Conservation (phyloP, 2,888 invertebrate genomes). For the Proisotoma minuta region DNA sequence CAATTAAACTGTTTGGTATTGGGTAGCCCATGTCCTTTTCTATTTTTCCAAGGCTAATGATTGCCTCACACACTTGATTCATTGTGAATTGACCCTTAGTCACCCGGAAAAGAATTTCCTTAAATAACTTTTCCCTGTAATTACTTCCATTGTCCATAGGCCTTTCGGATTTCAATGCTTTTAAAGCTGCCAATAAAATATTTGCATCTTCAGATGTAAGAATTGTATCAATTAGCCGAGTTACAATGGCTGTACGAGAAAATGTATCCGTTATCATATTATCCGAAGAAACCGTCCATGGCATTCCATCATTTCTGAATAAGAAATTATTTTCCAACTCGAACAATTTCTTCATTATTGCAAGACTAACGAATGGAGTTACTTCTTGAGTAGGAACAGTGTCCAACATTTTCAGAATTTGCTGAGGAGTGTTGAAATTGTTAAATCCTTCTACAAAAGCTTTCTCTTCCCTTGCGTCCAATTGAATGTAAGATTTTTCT, state of each 20-base stretch:
- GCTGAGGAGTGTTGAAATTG: conserved; percentile 49
- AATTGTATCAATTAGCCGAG: conserved; percentile 55
- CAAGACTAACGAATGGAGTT: conserved; percentile 53
- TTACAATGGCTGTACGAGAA: conserved; percentile 53
- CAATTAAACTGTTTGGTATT: conserved; percentile 54
- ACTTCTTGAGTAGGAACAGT: conserved; percentile 53
- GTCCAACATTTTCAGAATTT: conserved; percentile 53
- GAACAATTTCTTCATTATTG: conserved; percentile 53
- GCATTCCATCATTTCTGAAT: conserved; percentile 48
- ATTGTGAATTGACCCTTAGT: conserved; percentile 60
- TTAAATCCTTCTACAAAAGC: conserved; percentile 50
- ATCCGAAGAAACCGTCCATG: conserved; percentile 47
- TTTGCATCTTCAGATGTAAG: conserved; percentile 51
- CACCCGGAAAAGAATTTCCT: conserved; percentile 61
- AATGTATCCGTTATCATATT: conserved; percentile 50
- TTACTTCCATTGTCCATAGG: conserved; percentile 19
- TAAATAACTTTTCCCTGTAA: conserved; percentile 57
- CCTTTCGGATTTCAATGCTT: conserved; percentile 50
- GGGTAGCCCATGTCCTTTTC: conserved; percentile 53
- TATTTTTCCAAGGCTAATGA: conserved; percentile 57
- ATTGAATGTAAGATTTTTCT: conserved; percentile 25
- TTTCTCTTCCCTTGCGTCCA: conserved; percentile 46
- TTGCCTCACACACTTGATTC: conserved; percentile 59
- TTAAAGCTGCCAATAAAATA: conserved; percentile 52
- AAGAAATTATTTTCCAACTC: conserved; percentile 52